Percentiles rank a stretch among this genome's conserved stretches.
Conservation (phyloP, 2,113 vertebrate genomes). For the Oreamnos americanus region DNA sequence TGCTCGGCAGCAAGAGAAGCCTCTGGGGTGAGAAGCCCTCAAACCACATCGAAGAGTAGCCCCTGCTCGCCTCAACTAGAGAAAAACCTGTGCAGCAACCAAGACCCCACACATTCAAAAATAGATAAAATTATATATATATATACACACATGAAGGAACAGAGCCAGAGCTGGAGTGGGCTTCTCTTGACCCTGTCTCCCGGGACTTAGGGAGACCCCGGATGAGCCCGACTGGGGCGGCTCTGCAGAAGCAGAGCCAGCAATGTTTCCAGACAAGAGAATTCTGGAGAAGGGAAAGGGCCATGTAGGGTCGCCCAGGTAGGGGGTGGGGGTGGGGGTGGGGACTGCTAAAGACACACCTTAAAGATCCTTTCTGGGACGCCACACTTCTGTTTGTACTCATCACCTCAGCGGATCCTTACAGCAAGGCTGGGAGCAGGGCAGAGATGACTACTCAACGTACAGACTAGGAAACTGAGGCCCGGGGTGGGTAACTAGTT, state of each 20-base stretch:
- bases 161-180: neutral
- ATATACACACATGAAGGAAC: neutral
- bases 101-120: neutral
- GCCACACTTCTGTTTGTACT: neutral
- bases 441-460: neutral
- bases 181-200: neutral
- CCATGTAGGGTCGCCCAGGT: neutral
- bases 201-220: rapidly evolving
- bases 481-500: too few species aligned
- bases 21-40: neutral
- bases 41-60: neutral
- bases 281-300: neutral
- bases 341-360: neutral
- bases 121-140: neutral
- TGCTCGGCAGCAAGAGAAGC: neutral
- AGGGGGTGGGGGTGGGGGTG: rapidly evolving
- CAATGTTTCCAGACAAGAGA: neutral
- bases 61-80: neutral
- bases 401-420: neutral
- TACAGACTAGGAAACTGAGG: neutral
- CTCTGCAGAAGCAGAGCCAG: neutral
- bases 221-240: neutral
- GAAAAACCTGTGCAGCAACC: neutral
- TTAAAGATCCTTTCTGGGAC: neutral
- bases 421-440: neutral